phyloP scores from a whole-genome alignment of 2,888 invertebrate species.

The Synanthedon myopaeformis region DNA sequence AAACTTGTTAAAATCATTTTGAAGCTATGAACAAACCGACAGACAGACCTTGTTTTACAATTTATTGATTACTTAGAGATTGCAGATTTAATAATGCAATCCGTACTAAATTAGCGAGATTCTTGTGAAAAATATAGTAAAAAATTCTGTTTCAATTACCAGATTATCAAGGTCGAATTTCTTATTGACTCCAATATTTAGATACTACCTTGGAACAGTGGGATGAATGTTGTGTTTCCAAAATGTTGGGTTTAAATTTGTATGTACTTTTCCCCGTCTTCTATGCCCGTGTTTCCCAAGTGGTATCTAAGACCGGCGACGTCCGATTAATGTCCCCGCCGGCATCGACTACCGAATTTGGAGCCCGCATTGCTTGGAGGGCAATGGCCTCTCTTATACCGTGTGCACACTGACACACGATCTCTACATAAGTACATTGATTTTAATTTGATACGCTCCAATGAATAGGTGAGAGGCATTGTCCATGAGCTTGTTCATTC shows the following conservation, averaged over 20 bases:
- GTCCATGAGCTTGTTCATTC: background rate
- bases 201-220: no score
- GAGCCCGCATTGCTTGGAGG: conserved; percentile 45
- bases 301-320: conserved; percentile 29
- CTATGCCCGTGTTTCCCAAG: conserved; percentile 16
- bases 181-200: no score
- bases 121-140: no score
- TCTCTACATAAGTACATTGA: conserved; percentile 2
- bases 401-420: conserved; percentile 14
- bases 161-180: no score
- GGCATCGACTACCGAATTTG: conserved; percentile 47
- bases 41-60: no score
- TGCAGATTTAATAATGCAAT: background rate
- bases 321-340: conserved; percentile 52
- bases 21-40: no score
- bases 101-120: no score
- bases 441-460: conserved; percentile 9
- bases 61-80: no score
- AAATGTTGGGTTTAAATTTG: background rate
- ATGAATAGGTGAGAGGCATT: background rate
- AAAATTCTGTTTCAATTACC: no score
- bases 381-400: conserved; percentile 35
- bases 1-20: no score
- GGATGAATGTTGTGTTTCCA: no score
- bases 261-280: conserved; percentile 11